Evolutionary conservation across 2,888 invertebrate genomes (phyloP).

Genomic region (Pasiphila rectangulata): DNA sequence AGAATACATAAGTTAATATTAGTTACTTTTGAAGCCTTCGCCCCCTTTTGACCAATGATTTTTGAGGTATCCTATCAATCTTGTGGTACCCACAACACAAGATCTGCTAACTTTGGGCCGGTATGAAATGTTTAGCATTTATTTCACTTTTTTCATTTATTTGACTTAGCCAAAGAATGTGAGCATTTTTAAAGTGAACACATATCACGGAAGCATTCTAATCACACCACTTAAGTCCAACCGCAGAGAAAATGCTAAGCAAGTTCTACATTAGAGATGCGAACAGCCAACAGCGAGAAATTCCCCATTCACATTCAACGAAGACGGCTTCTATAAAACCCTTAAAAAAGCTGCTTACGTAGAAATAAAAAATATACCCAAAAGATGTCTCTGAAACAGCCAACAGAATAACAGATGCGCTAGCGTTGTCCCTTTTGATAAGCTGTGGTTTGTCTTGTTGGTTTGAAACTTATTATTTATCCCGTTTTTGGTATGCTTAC

Average conservation of each 20-base stretch:
- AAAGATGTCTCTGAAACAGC: slow-evolving; percentile 40
- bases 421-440: slow-evolving; percentile 56
- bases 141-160: background rate
- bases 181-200: slow-evolving; percentile 64
- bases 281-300: slow-evolving; percentile 81
- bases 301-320: slow-evolving; percentile 86
- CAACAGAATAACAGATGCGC: slow-evolving; percentile 57
- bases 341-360: slow-evolving; percentile 82
- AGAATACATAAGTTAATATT: no score
- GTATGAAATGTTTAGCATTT: slow-evolving; percentile 1
- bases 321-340: slow-evolving; percentile 87
- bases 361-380: slow-evolving; percentile 77
- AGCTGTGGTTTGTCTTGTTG: slow-evolving; percentile 54
- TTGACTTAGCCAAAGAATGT: background rate
- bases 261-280: slow-evolving; percentile 82
- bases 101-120: no score
- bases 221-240: slow-evolving; percentile 83
- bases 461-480: slow-evolving; percentile 48
- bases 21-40: no score
- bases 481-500: slow-evolving; percentile 45
- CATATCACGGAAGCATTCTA: slow-evolving; percentile 90
- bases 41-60: no score
- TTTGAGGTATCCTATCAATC: no score
- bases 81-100: no score
- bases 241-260: slow-evolving; percentile 62